Percentiles rank a stretch among this genome's conserved stretches.
phyloP scores from a whole-genome alignment of 2,113 vertebrate species.

The Nyctibius bracteatus region DNA sequence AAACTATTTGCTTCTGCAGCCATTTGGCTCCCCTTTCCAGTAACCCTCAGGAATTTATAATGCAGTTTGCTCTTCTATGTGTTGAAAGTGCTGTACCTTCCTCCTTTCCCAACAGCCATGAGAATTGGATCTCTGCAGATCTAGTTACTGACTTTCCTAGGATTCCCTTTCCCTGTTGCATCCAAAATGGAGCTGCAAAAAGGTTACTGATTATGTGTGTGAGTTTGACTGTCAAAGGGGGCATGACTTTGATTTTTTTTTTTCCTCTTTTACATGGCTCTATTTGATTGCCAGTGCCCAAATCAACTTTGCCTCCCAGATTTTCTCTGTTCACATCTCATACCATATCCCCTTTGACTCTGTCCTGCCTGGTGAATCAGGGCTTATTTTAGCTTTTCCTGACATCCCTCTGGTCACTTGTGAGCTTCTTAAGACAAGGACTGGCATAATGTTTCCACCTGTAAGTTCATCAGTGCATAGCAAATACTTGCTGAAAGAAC shows the following conservation, averaged over 20 bases:
- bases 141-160: not conserved
- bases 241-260: not conserved
- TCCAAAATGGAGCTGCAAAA: not conserved
- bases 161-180: not conserved
- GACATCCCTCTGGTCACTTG: not conserved
- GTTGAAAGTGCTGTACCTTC: not conserved
- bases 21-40: not conserved
- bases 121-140: not conserved
- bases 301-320: not conserved
- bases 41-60: not conserved
- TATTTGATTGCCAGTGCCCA: not conserved
- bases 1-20: not conserved
- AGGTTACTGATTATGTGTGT: not conserved
- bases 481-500: not conserved
- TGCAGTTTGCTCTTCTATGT: accelerated
- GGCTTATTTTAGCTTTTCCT: not conserved
- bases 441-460: not conserved
- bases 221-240: not conserved
- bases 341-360: not conserved
- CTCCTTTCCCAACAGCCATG: not conserved
- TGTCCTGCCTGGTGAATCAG: not conserved
- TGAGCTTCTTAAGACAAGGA: not conserved
- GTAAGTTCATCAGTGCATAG: not conserved
- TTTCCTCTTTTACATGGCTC: not conserved
- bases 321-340: not conserved